Evolutionary conservation across 2,888 invertebrate genomes (phyloP), one percentile per base, ranked within the genome.

Genomic region (Parnassius smintheus): DNA sequence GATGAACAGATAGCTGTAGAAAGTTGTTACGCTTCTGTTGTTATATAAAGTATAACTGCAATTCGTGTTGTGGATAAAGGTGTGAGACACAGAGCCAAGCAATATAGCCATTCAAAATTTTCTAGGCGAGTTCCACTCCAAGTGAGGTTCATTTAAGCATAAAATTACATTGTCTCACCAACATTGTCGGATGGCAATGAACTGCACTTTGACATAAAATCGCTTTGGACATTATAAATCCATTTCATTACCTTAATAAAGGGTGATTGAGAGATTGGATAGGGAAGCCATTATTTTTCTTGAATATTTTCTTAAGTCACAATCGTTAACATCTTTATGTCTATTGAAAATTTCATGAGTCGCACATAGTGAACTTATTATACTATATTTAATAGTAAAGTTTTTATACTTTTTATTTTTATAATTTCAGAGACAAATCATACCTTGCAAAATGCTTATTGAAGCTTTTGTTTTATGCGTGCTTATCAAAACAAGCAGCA

Each of bases 161-260:
- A 89, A 91, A 90, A 91, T 91, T 91, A 91, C 91, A 91, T 91
- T 91, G 91, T 91, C 85, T 86, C 75, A 66, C 70, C 80, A 83
- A 86, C 88, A 89, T 88, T 89, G 90, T 88, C 77, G 82, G 75
- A 85, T 90, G 91, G 83, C 91, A 90, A 88, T 91, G 91, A 91
- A 91, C 91, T 91, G 84, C 90, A 88, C 90, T 91, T 91, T 90
- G 91, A 90, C 91, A 91, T 91, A 86, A 91, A 91, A 89, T 91
- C 77, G 81, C 85, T 86, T 86, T 85, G 82, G 83, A 81, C 74
- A 85, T 81, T 83, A 87, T 90, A 90, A 91, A 91, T 90, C 87
- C 83, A 82, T 88, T 91, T 91, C 83, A 90, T 90, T 89, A 75
- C 88, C 86, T 85, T 85, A 88, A 90, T 91, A 91, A 91, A 91